A percentile compares a stretch with the other conserved stretches of the same genome.
phyloP scores from a whole-genome alignment of 2,113 vertebrate genomes.

The Phyllostomus hastatus region DNA sequence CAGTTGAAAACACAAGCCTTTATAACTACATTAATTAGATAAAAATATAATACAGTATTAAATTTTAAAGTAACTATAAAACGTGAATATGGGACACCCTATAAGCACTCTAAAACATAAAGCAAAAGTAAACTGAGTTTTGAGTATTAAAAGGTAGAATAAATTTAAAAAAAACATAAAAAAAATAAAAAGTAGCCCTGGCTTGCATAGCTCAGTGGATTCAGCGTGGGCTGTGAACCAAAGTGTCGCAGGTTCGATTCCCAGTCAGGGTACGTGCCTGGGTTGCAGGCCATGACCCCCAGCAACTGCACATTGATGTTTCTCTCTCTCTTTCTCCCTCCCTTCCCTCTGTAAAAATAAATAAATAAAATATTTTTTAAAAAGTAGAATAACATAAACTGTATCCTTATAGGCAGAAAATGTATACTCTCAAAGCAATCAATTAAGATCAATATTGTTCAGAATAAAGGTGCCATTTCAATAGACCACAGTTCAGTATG shows the following conservation, averaged over 20 bases:
- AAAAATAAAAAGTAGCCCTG: not conserved
- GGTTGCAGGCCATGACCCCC: too few relatives aligned
- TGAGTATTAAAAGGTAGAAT: not conserved
- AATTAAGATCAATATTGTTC: not conserved
- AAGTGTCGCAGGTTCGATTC: too few relatives aligned
- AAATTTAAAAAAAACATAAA: not conserved
- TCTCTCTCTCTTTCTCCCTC: too few relatives aligned
- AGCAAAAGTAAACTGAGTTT: not conserved
- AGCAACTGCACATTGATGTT: too few relatives aligned
- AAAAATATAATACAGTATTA: not conserved
- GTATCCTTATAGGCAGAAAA: not conserved
- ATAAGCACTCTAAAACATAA: not conserved
- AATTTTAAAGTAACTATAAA: not conserved
- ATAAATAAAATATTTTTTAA: not conserved
- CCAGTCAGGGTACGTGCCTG: too few relatives aligned
- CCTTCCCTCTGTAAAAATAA: too few relatives aligned
- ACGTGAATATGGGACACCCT: not conserved
- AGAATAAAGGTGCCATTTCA: not conserved
- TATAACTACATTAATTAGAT: not conserved
- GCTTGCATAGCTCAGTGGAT: too few relatives aligned
- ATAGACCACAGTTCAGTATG: not conserved
- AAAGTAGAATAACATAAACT: not conserved
- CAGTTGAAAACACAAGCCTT: not conserved
- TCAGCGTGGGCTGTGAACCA: too few relatives aligned
- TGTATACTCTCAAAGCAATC: not conserved